Evolutionary conservation across 2,113 vertebrate species (phyloP), one percentile per base, ranked within the genome.

Genomic region (Chunga burmeisteri): DNA sequence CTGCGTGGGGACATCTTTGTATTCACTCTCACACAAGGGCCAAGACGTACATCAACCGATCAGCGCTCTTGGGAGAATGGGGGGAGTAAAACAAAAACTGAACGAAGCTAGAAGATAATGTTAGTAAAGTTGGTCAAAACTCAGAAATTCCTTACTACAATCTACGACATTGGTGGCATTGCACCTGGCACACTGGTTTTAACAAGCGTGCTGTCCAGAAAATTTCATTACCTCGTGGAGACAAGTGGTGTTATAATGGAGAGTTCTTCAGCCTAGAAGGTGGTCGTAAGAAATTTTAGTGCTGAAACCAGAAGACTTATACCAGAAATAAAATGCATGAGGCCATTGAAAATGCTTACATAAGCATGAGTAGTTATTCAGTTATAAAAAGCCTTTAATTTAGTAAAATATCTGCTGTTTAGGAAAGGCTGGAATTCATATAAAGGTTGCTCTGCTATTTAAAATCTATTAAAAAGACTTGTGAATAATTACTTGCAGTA

Each of bases 401-500:
- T 79, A 85, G 58, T 70, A 80, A 96, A 96, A 80, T 93, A 82
- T 25, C 44, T 85, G 81, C 53, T 90, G 36, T 90, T 94, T 72
- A 94, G 58, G 70, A 93, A 93, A 81, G 87, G 6, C 53, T 91
- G 66, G 46, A 82, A 93, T 68, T 90, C 58, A 42, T 68, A 36
- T 68, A 80, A 91, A 79, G 11, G 66, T 85, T 94, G 46, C 40
- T 81, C 8, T 87, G 86, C 58, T 83, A 86, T 52, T 93, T 87
- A 81, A 82, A 91, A 52, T 79, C 67, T 92, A 44, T 63, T 90
- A 36, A 89, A 90, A 83, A 81, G 7, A 74, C 55, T 71, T 72
- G 34, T 94, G 88, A 93, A 72, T 95, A 86, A 86, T 94, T 90
- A 46, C 65, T 75, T 95, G 56, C 29, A 65, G 61, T 94, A 91